A percentile compares a stretch with the other conserved stretches of the same genome.
Evolutionary conservation across 2,113 vertebrate genomes (phyloP).

Genomic region (Nesoenas mayeri): DNA sequence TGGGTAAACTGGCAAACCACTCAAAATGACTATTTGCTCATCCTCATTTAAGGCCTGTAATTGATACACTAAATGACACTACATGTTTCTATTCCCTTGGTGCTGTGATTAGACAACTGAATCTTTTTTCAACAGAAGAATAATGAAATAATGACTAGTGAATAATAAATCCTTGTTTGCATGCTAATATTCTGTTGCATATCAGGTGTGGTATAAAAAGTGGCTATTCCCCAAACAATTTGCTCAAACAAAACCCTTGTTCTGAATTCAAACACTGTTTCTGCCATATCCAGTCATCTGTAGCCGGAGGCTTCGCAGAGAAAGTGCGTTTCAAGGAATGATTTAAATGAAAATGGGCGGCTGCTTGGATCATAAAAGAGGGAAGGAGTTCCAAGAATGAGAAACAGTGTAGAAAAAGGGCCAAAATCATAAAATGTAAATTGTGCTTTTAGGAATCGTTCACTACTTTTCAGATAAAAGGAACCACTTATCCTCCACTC

Average conservation of each 20-base stretch:
- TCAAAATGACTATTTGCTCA: not conserved
- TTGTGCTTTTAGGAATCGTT: not conserved
- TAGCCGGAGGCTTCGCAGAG: constrained; percentile 46
- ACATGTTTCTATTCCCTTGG: constrained; percentile 3
- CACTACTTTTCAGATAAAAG: not conserved
- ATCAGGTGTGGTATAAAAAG: constrained; percentile 45
- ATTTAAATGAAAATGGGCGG: constrained; percentile 55
- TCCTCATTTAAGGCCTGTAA: constrained; percentile 32
- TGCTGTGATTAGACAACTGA: constrained; percentile 4
- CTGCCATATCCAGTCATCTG: constrained; percentile 57
- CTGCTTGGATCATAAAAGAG: constrained; percentile 52
- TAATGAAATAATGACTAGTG: not conserved
- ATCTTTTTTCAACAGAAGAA: constrained; percentile 12
- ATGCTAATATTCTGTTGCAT: constrained; percentile 30
- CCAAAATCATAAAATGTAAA: constrained; percentile 52
- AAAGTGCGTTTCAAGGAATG: constrained; percentile 44
- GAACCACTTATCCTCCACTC: fast-evolving
- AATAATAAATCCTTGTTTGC: constrained; percentile 31
- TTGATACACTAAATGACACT: not conserved
- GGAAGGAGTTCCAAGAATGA: constrained; percentile 53
- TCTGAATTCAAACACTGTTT: constrained; percentile 43
- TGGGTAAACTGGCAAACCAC: not conserved
- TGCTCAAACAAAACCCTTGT: constrained; percentile 53
- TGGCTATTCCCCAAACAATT: constrained; percentile 56
- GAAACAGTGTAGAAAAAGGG: not conserved